Evolutionary conservation across 2,888 invertebrate species (phyloP), one percentile per base, ranked within the genome.

Genomic region (Andrena haemorrhoa): DNA sequence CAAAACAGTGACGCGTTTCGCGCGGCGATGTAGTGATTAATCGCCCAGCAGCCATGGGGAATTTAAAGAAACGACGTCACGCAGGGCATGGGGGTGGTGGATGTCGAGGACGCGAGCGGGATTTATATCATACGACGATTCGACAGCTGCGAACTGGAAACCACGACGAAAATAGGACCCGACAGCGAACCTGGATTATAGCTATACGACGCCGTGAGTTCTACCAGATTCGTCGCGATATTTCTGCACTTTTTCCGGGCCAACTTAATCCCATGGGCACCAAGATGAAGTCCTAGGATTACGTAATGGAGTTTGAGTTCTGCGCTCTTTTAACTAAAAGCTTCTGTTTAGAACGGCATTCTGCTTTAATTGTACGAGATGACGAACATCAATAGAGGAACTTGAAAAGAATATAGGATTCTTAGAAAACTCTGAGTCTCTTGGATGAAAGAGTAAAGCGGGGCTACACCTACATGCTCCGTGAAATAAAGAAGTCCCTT

Each of bases 141-240:
- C 82, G 85, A 83, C 88, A 88, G 85, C 87, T 88, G 87, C 87
- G 83, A 76, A 72, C 10, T 51, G 49, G 68, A 53, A 64, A 63
- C 35, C 41, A 47, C 26, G 75, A 33, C 82, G 85, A 88, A 88
- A 88, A 88, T 88, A 88, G 83, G 35, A 51, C 33, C 23, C 61
- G 6, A 47, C 61, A 33, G 33, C 56, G 61, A 35, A 53, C 53
- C 23, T 65, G 26, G 33, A 56, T 68, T 73, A 23, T 12, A 73
- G 79, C 66, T 69, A 72, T 75, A 51, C 75, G 58, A 35, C n/a
- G 69, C 33, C 23, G 10, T 49, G 23, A 20, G 33, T 69, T 72
- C 51, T 31, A 53, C 63, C 31, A 69, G 58, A 71, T 60, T 53
- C 56, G 6, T 10, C 33, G 35, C 20, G 72, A 80, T 83, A 84